A percentile compares a stretch with the other conserved stretches of the same genome.
Evolutionary conservation across 2,888 invertebrate genomes (phyloP).

Genomic region (Dasysyrphus albostriatus): DNA sequence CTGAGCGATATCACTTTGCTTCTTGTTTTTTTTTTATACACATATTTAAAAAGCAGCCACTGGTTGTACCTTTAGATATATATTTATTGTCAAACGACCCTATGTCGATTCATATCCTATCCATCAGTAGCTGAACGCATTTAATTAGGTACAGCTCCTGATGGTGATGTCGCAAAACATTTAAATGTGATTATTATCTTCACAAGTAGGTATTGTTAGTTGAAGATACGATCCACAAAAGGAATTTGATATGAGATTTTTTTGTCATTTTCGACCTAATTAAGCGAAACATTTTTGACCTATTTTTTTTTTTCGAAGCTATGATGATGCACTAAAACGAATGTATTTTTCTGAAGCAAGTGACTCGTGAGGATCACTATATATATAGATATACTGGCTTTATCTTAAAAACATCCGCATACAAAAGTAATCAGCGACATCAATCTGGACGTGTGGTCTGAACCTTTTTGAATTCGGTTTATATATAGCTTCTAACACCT

Average conservation of each 20-base stretch:
- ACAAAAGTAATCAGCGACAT: constrained; percentile 52
- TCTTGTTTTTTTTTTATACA: not conserved
- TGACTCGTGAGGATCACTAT: constrained; percentile 44
- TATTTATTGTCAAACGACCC: constrained; percentile 62
- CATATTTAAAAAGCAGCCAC: constrained; percentile 8
- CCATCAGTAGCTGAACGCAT: constrained; percentile 65
- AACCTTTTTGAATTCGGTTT: constrained; percentile 52
- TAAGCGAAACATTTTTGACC: constrained; percentile 59
- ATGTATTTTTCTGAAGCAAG: not conserved
- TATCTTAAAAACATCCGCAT: constrained; percentile 49
- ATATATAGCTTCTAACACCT: constrained; percentile 64
- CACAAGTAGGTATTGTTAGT: constrained; percentile 59
- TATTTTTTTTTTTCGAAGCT: constrained; percentile 10
- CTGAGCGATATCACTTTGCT: constrained; percentile 31
- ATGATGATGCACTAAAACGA: not conserved
- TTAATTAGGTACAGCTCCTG: constrained; percentile 40
- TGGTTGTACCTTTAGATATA: constrained; percentile 3
- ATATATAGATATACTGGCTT: too few species aligned
- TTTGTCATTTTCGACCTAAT: constrained; percentile 49
- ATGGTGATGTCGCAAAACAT: constrained; percentile 73
- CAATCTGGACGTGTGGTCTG: constrained; percentile 73
- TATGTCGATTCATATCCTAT: constrained; percentile 7
- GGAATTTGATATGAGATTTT: constrained; percentile 57
- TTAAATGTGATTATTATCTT: constrained; percentile 65
- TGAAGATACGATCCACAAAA: constrained; percentile 64